phyloP scores from a whole-genome alignment of 30 jellyfish, hydroid and myxozoan genomes.

The Aurelia sp. region DNA sequence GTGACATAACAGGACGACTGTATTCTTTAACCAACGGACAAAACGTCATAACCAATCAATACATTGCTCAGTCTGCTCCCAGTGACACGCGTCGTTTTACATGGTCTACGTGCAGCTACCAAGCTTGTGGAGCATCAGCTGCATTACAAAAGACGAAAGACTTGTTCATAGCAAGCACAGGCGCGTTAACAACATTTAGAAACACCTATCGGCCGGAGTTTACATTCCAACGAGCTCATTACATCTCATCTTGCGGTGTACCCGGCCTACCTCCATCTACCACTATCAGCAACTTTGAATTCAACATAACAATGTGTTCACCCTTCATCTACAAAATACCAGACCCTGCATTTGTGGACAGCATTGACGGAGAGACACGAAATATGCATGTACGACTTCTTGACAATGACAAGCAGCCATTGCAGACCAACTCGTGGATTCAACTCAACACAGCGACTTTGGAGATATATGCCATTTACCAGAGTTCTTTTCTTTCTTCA shows the following conservation, averaged over 20 bases:
- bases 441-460: conserved; percentile 87
- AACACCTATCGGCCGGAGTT: conserved; percentile 25
- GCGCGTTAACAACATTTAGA: conserved; percentile 12
- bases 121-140: conserved; percentile 46
- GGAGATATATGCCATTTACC: conserved; percentile 75
- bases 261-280: conserved; percentile 86
- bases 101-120: conserved; percentile 39
- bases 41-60: conserved; percentile 24
- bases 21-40: conserved; percentile 29
- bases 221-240: conserved; percentile 54
- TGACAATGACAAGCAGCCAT: conserved; percentile 35
- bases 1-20: conserved; percentile 47
- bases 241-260: conserved; percentile 65
- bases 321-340: conserved; percentile 63
- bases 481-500: conserved; percentile 56
- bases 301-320: conserved; percentile 72
- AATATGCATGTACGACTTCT: conserved; percentile 57
- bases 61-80: conserved; percentile 33
- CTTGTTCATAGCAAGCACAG: conserved; percentile 1
- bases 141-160: conserved; percentile 44
- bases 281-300: conserved; percentile 21
- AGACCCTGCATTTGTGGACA: conserved; percentile 69
- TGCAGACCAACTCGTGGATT: conserved; percentile 80
- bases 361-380: conserved; percentile 73
- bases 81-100: conserved; percentile 46